Percentiles rank a stretch among this genome's conserved stretches.
Conservation (phyloP, 2,888 invertebrate species). For the Leptopilina myrica region DNA sequence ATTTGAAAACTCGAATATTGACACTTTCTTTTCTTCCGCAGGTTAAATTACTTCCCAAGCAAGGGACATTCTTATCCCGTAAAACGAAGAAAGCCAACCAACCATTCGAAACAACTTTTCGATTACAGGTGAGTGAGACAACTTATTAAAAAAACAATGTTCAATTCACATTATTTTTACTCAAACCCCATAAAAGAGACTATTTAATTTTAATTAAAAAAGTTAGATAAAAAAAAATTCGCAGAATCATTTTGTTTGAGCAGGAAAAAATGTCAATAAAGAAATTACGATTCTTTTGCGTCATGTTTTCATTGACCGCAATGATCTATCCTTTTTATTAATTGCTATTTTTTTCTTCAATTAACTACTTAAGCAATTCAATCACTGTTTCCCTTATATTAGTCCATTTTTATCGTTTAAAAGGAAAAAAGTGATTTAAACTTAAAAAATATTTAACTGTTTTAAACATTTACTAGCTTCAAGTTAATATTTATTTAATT, state of each 20-base stretch:
- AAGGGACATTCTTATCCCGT: conserved; percentile 68
- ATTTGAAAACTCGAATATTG: conserved; percentile 17
- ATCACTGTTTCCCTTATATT: not conserved
- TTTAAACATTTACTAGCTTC: not conserved
- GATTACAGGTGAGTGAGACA: conserved; percentile 76
- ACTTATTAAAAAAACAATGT: not conserved
- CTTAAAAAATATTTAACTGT: not conserved
- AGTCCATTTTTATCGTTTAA: not conserved
- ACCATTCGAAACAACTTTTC: conserved; percentile 82
- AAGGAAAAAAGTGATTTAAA: not conserved
- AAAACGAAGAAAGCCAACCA: conserved; percentile 76
- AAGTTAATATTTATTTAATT: too few species aligned
- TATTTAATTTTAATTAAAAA: not conserved
- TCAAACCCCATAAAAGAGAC: not conserved
- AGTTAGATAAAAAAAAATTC: not conserved
- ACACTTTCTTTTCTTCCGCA: conserved; percentile 52
- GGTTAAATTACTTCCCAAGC: conserved; percentile 74
- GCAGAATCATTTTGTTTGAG: conserved; percentile 7
- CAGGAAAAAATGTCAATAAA: not conserved
- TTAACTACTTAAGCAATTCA: not conserved
- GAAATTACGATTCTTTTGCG: conserved; percentile 7
- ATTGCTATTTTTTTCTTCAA: not conserved
- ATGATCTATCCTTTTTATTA: conserved; percentile 2
- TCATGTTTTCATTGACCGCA: conserved; percentile 11
- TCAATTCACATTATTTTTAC: conserved; percentile 7